phyloP scores from a whole-genome alignment of 2,113 vertebrate species.

The Phalacrocorax brasilianus region DNA sequence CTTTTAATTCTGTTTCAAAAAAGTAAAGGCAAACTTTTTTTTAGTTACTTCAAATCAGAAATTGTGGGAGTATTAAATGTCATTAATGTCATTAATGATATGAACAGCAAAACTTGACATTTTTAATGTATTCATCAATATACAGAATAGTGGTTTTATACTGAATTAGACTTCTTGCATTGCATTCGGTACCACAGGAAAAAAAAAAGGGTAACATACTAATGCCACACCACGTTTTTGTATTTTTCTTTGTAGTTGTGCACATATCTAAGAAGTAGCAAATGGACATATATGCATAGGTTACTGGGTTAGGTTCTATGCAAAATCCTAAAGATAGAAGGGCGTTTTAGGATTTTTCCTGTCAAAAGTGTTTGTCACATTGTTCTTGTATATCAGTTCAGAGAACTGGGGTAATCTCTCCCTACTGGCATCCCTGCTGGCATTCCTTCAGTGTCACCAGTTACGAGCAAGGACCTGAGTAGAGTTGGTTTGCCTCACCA shows the following conservation, averaged over 20 bases:
- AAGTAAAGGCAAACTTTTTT: not conserved
- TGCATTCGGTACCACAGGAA: not conserved
- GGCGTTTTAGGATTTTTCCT: not conserved
- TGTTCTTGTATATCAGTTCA: not conserved
- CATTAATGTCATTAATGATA: not conserved
- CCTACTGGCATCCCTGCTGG: not conserved
- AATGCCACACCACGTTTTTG: accelerated
- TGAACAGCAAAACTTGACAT: not conserved
- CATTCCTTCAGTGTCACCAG: not conserved
- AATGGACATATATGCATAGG: not conserved
- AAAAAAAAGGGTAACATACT: not conserved
- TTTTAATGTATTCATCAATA: not conserved
- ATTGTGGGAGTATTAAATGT: not conserved
- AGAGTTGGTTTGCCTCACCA: not conserved
- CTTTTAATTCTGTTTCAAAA: not conserved
- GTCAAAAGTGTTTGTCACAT: not conserved
- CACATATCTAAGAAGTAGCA: not conserved
- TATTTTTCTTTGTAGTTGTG: not conserved
- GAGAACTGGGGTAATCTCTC: not conserved
- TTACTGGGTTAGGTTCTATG: not conserved
- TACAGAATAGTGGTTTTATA: not conserved
- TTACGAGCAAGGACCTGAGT: not conserved
- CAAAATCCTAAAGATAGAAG: not conserved
- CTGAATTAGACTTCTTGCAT: not conserved
- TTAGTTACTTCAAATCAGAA: not conserved